Evolutionary conservation across 1,140 invertebrate genomes (phyloP), one percentile per base, ranked within the genome.

Genomic region (Uloborus diversus): DNA sequence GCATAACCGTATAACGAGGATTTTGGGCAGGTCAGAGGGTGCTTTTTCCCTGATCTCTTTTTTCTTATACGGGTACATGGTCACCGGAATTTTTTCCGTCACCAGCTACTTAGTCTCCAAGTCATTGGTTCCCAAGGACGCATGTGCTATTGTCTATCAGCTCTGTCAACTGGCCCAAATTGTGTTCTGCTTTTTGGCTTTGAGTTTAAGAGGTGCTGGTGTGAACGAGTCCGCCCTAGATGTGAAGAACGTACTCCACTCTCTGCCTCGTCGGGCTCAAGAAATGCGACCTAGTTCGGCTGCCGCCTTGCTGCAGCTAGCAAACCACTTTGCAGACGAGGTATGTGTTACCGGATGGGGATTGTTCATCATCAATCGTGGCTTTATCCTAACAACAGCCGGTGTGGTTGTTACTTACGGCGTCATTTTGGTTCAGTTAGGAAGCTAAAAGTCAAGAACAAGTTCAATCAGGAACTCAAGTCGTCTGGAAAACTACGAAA

Each of bases 381-480:
- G 71, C 9, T 81, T 81, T 30, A 56, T 81, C 23, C 53, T 81
- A 0, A 81, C 79, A 20, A 73, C 69, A 17, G 62, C 62, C 3
- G 79, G 79, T 47, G 70, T 81, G 25, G 79, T 81, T 14, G 76
- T 79, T 1, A 69, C 76, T 9, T 79, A 79, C 13, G 76, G 76
- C 13, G 76, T 79, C 4, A 68, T 79, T 32, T 27, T 79, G 13
- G 64, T 61, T 11, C 76, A 79, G n/a, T 28, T 79, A 1, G 76
- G 76, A 33, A 56, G 33, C 9, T 70, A 20, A 70, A 35, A 9
- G 17, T 9, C 17, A 42, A 42, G 37, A 42, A n/a, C n/a, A n/a
- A n/a, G n/a, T n/a, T n/a, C n/a, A n/a, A n/a, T n/a, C n/a, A n/a
- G n/a, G n/a, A n/a, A n/a, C n/a, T n/a, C n/a, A n/a, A n/a, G n/a